Evolutionary conservation across 2,888 invertebrate genomes (phyloP).

Genomic region (Monopis laevigella): DNA sequence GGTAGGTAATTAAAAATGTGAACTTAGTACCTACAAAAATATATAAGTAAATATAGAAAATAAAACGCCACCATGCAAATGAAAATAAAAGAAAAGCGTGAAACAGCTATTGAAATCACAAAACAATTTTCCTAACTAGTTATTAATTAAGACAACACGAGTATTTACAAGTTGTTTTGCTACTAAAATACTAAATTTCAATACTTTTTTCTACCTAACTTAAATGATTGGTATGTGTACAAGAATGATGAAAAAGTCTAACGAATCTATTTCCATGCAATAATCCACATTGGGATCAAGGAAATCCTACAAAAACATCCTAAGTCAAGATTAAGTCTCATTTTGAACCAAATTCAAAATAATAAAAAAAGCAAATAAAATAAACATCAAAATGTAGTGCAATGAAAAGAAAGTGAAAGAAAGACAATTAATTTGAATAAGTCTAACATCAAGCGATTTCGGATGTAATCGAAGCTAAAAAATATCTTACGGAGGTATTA

Average conservation of each 20-base stretch:
- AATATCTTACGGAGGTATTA: constrained; percentile 32
- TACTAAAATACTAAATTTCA: too few species aligned
- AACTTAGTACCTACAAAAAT: constrained; percentile 20
- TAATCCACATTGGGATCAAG: too few species aligned
- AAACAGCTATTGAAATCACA: constrained; percentile 5
- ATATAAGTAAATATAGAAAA: constrained; percentile 23
- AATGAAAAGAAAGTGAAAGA: constrained; percentile 46
- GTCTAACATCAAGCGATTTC: constrained; percentile 57
- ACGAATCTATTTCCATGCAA: too few species aligned
- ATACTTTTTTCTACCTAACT: too few species aligned
- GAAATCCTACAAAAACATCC: too few species aligned
- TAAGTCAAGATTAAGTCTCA: too few species aligned
- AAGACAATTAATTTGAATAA: constrained; percentile 40
- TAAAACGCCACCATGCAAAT: constrained; percentile 39
- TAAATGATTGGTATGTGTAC: too few species aligned
- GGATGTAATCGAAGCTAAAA: constrained; percentile 50
- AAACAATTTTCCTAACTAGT: constrained; percentile 2
- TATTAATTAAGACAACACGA: too few species aligned
- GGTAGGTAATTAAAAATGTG: background rate
- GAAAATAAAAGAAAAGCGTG: background rate
- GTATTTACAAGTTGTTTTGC: too few species aligned
- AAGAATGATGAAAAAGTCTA: too few species aligned
- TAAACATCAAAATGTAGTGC: constrained; percentile 57
- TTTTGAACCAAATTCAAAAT: too few species aligned
- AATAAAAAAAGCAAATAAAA: constrained; percentile 35